Evolutionary conservation across 2,888 invertebrate genomes (phyloP), one percentile per base, ranked within the genome.

Genomic region (Tanytarsus gracilentus): DNA sequence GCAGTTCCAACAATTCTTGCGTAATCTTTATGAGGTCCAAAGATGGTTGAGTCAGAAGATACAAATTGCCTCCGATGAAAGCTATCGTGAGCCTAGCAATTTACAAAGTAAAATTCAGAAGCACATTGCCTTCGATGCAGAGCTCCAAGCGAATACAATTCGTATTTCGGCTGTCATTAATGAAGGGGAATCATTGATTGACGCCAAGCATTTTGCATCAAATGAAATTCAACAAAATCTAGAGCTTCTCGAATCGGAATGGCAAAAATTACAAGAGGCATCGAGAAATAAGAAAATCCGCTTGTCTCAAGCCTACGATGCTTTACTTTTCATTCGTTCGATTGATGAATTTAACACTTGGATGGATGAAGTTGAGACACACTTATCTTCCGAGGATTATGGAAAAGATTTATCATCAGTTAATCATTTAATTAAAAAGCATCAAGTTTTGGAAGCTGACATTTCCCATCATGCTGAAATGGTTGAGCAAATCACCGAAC

Each of bases 31-130:
- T 68, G 93, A 92, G 73, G 89, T 92, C 64, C 83, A 89, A 68
- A 85, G 88, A 39, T 98, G 98, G 97, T 79, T 98, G 65, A 83
- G 86, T 64, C 91, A 94, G 70, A 97, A 98, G 74, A 82, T 93
- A 69, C 93, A 96, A 73, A 83, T 92, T 6, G 97, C 96, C 0
- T 79, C 81, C 61, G 98, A 99, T 70, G 96, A 95, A 70, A 92
- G 86, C 68, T 98, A 95, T 68, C 79, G 93, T 60, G 98, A 99
- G 68, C 85, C 92, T 0, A 91, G 88, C n/a, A 98, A 98, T 74
- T 78, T 99, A n/a, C 92, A 95, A 69, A 89, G 88, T 67, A 97
- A 97, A 76, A 89, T 95, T 26, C 95, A 97, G 71, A 93, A 94
- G 71, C 98, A 99, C 69, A 82, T 87, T 0, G 94, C 95, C 0